Evolutionary conservation across 2,888 invertebrate genomes (phyloP).

Genomic region (Lymantria dispar): DNA sequence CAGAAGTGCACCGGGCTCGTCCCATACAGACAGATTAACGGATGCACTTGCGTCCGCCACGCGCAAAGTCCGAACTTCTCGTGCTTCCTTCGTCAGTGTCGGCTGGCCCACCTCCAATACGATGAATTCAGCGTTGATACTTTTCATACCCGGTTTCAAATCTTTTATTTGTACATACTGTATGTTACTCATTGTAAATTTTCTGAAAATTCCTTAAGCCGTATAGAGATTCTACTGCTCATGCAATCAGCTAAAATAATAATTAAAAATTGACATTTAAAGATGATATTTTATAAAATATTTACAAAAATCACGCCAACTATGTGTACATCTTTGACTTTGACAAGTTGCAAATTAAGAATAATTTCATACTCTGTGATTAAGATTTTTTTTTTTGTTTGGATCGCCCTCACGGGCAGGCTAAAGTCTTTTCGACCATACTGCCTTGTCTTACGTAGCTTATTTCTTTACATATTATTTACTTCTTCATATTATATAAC

Average conservation of each 20-base stretch:
- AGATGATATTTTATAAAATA: too few species aligned
- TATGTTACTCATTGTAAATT: slow-evolving; percentile 47
- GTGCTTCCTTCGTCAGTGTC: slow-evolving; percentile 95
- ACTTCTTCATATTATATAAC: too few species aligned
- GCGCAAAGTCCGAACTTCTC: slow-evolving; percentile 96
- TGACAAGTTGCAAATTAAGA: too few species aligned
- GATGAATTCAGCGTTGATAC: slow-evolving; percentile 95
- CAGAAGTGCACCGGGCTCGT: slow-evolving; percentile 94
- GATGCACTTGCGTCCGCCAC: slow-evolving; percentile 95
- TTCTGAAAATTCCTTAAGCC: not conserved
- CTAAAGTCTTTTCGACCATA: too few species aligned
- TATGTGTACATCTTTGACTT: too few species aligned
- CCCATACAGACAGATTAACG: slow-evolving; percentile 98
- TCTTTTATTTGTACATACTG: slow-evolving; percentile 88
- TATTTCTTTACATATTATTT: too few species aligned
- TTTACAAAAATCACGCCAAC: too few species aligned
- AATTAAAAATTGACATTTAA: too few species aligned
- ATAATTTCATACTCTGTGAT: too few species aligned
- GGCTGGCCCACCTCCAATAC: slow-evolving; percentile 95
- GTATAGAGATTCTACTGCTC: not conserved
- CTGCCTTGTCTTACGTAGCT: too few species aligned
- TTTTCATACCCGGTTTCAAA: slow-evolving; percentile 95
- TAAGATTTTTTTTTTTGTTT: too few species aligned
- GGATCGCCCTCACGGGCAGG: too few species aligned
- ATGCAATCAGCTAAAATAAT: not conserved